Conservation (phyloP, 1,140 invertebrate genomes). For the Chionoecetes opilio region DNA sequence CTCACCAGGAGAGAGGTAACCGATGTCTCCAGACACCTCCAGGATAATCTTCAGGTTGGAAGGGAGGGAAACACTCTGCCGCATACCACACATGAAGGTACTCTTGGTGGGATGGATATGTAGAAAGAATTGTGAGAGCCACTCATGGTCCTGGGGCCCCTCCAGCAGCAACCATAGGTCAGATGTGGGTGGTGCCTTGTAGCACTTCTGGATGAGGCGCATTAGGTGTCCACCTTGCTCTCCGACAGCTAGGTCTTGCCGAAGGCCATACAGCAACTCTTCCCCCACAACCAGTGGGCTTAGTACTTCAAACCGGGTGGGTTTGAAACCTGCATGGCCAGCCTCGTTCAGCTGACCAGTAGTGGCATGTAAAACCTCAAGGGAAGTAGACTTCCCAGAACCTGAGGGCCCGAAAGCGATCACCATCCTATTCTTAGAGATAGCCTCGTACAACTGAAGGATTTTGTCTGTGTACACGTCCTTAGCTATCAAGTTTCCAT, state of each 20-base stretch:
- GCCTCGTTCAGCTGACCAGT: slow-evolving; percentile 40
- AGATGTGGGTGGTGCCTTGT: neutral
- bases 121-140: slow-evolving; percentile 63
- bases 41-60: slow-evolving; percentile 65
- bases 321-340: slow-evolving; percentile 51
- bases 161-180: slow-evolving; percentile 65
- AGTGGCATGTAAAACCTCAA: slow-evolving; percentile 22
- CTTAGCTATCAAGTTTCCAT: slow-evolving; percentile 48
- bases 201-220: slow-evolving; percentile 30
- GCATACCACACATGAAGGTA: slow-evolving; percentile 51
- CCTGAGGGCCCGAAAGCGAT: slow-evolving; percentile 62
- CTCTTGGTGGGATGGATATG: slow-evolving; percentile 58
- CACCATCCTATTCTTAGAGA: slow-evolving; percentile 54
- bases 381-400: slow-evolving; percentile 67
- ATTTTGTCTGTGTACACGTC: slow-evolving; percentile 60
- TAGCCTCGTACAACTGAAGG: slow-evolving; percentile 67
- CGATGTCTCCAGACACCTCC: slow-evolving; percentile 64
- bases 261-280: slow-evolving; percentile 53
- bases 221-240: slow-evolving; percentile 51
- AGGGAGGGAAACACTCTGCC: slow-evolving; percentile 42
- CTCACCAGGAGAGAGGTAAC: slow-evolving; percentile 61
- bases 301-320: slow-evolving; percentile 43
- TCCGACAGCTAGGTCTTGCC: slow-evolving; percentile 50
- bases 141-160: slow-evolving; percentile 60
- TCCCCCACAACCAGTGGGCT: slow-evolving; percentile 64